Evolutionary conservation across 2,888 invertebrate species (phyloP).

Genomic region (Cylloceria caligata): DNA sequence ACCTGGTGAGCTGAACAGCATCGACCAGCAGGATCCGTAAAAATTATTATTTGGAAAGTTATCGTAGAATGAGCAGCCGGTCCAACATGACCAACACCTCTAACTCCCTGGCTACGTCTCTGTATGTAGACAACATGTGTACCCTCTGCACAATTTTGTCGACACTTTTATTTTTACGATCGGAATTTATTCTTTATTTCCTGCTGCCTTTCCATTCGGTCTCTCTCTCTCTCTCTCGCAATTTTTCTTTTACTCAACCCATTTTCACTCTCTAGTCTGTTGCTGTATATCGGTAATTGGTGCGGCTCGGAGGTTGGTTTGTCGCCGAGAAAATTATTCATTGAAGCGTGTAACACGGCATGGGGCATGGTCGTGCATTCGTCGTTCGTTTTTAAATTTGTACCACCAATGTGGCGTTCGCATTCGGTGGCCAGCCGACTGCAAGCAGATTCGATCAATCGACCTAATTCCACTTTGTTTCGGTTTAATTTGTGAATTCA

Average conservation of each 20-base stretch:
- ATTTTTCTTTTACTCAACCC: neutral
- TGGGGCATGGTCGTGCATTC: too few species aligned
- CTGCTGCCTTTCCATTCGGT: slow-evolving; percentile 2
- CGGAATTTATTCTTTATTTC: slow-evolving; percentile 29
- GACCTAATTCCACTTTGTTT: slow-evolving; percentile 45
- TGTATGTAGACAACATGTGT: neutral
- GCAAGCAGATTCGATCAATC: slow-evolving; percentile 49
- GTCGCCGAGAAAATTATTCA: neutral
- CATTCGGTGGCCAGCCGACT: neutral
- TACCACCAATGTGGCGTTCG: slow-evolving; percentile 5
- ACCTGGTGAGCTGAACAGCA: neutral
- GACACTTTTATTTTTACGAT: neutral
- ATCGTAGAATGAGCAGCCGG: too few species aligned
- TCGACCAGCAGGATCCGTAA: neutral
- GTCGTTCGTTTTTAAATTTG: slow-evolving; percentile 27
- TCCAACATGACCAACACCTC: neutral
- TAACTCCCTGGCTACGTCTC: neutral
- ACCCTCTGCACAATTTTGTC: too few species aligned
- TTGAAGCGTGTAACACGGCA: neutral
- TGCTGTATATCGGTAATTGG: neutral
- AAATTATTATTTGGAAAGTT: neutral
- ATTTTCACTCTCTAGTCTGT: neutral
- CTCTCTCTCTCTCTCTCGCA: neutral
- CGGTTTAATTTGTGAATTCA: slow-evolving; percentile 26
- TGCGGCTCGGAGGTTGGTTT: slow-evolving; percentile 4